These are phyloP conservation scores for Maccullochella peelii DNA, from an alignment of 2,113 vertebrate genomes.

Conservation along the genomic window DNA sequence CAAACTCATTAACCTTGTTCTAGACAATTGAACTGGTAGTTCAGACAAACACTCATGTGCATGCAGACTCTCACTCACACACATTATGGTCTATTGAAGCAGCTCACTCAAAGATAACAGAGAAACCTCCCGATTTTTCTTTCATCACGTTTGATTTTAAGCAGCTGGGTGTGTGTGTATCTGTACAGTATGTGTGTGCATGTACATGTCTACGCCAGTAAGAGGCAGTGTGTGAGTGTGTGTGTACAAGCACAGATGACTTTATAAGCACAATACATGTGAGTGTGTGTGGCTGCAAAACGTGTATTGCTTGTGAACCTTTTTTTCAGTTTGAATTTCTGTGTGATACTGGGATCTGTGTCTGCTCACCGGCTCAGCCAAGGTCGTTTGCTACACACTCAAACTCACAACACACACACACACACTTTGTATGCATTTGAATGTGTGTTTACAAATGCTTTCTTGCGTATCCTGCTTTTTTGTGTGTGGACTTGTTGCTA, in stretches of 20 bases:
- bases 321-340: not conserved
- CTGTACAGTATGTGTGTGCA: not conserved
- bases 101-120: constrained; percentile 32
- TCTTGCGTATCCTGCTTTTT: not conserved
- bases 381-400: not conserved
- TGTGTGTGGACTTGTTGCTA: not conserved
- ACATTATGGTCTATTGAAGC: not conserved
- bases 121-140: constrained; percentile 27
- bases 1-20: constrained; percentile 66
- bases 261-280: not conserved
- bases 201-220: not conserved
- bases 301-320: not conserved
- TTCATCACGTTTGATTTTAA: constrained; percentile 36
- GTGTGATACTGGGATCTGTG: not conserved
- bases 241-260: not conserved
- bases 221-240: constrained; percentile 17
- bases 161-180: constrained; percentile 2
- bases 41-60: constrained; percentile 15
- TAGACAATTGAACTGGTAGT: constrained; percentile 38
- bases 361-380: not conserved
- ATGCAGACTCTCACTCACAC: constrained; percentile 18
- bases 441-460: not conserved
- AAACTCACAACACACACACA: not conserved
- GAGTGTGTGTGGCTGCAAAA: not conserved
- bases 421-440: not conserved